Percentiles rank a stretch among this genome's conserved stretches.
These are phyloP conservation scores for Drosophila athabasca DNA, from an alignment of 1,140 invertebrate genomes.

Conservation along the genomic window DNA sequence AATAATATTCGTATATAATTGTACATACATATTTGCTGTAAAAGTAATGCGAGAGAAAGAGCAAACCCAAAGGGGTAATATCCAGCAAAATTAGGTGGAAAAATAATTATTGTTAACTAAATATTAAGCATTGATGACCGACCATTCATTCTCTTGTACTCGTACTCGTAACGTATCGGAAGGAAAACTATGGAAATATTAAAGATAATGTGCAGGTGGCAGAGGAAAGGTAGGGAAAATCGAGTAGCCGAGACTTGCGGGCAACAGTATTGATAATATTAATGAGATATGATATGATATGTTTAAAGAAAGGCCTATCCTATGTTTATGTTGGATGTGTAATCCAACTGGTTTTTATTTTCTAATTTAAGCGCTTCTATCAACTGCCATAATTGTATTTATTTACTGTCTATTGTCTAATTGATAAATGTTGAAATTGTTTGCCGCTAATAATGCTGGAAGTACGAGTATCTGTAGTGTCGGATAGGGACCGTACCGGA, in stretches of 20 bases:
- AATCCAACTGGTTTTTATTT: conserved; percentile 20
- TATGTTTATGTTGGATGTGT: conserved; percentile 17
- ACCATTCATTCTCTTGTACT: conserved; percentile 57
- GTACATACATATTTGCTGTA: conserved; percentile 49
- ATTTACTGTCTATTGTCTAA: conserved; percentile 44
- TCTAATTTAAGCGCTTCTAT: conserved; percentile 71
- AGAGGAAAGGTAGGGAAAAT: conserved; percentile 5
- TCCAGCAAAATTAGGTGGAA: conserved; percentile 1
- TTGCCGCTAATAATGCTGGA: conserved; percentile 39
- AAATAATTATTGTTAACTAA: conserved; percentile 73
- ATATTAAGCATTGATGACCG: conserved; percentile 69
- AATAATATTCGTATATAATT: conserved; percentile 59
- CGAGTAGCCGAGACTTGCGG: conserved; percentile 6
- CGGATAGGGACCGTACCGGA: neutral
- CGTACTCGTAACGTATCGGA: conserved; percentile 25
- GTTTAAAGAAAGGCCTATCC: neutral
- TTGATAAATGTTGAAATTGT: conserved; percentile 48
- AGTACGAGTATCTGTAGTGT: conserved; percentile 25
- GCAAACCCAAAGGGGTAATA: too few species aligned
- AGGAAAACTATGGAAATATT: conserved; percentile 30
- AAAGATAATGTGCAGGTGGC: neutral
- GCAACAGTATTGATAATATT: conserved; percentile 67
- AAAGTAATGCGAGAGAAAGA: conserved; percentile 19
- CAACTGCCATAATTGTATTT: conserved; percentile 74
- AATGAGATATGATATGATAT: conserved; percentile 19